Conservation (phyloP, 2,797 vertebrate species). For the Fistularia tabacaria region DNA sequence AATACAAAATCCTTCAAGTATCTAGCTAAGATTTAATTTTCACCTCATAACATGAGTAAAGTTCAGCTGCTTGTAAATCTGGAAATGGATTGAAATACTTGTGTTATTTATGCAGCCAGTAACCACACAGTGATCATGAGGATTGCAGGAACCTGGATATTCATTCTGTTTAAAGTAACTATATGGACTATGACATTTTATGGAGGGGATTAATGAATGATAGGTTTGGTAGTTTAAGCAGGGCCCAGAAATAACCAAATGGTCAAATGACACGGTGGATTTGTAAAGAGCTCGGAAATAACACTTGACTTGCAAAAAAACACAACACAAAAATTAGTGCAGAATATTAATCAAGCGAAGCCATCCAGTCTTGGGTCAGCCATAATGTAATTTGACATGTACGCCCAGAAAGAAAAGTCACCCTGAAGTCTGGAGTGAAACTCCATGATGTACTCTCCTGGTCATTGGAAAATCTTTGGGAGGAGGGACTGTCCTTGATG, state of each 20-base stretch:
- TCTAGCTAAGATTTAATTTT: not conserved
- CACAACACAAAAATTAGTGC: no score
- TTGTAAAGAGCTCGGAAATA: no score
- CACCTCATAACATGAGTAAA: not conserved
- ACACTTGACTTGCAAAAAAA: no score
- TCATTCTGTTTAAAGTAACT: no score
- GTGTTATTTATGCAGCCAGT: slow-evolving; percentile 4
- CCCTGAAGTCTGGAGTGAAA: slow-evolving; percentile 24
- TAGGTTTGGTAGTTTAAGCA: no score
- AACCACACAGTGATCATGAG: not conserved
- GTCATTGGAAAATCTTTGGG: slow-evolving; percentile 14
- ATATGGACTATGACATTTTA: no score
- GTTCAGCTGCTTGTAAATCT: not conserved
- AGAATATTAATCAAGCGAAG: no score
- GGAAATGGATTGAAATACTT: slow-evolving; percentile 3
- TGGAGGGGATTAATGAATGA: no score
- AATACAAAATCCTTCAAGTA: not conserved
- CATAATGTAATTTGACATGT: not conserved
- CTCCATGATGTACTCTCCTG: slow-evolving; percentile 17
- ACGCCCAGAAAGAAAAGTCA: slow-evolving; percentile 13
- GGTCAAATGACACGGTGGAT: no score
- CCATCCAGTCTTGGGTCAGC: no score
- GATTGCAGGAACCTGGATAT: no score
- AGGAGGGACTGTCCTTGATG: slow-evolving; percentile 37
- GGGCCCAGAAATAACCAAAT: no score